Evolutionary conservation across 2,113 vertebrate genomes (phyloP), one percentile per base, ranked within the genome.

Genomic region (Ornithorhynchus anatinus): DNA sequence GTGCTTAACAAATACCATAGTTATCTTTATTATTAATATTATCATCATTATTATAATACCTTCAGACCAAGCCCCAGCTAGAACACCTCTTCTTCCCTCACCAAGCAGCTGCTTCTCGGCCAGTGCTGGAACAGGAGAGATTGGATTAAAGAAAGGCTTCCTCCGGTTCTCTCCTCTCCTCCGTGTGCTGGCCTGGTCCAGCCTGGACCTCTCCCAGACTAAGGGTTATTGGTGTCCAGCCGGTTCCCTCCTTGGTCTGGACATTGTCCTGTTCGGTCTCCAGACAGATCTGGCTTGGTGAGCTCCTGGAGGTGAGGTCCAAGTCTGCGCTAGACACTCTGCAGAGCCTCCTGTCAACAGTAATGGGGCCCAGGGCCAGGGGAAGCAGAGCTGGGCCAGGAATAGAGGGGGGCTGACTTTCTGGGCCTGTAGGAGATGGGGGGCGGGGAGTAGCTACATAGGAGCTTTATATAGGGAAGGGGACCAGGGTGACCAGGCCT

Each of bases 261-360:
- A 58, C 51, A 33, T 66, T 35, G 59, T 48, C 67, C 54, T 39
- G 32, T 37, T 69, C 52, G 1, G 43, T n/a, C 33, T 50, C 3
- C 70, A 75, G 40, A 69, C 68, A 59, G 54, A 59, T 44, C 25
- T 67, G 7, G 61, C 62, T 79, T 82, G 83, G 73, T 70, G 57
- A 78, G 51, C 32, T 38, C 2, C 10, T 29, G 51, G 25, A 19
- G 27, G 23, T 42, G 15, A 54, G 37, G 44, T 59, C 45, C 12
- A 7, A 3, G 35, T 40, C 27, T 68, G n/a, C 31, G 7, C 43
- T 66, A 39, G 17, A 20, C 32, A 61, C 38, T 61, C 50, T 65
- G 40, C 19, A 60, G 59, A 72, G 48, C n/a, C 67, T 4, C 10
- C 10, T 51, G 58, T 39, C 52, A 47, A 4, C 6, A n/a, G n/a